Evolutionary conservation across 2,797 vertebrate species (phyloP).

Genomic region (Aphelocoma californica): DNA sequence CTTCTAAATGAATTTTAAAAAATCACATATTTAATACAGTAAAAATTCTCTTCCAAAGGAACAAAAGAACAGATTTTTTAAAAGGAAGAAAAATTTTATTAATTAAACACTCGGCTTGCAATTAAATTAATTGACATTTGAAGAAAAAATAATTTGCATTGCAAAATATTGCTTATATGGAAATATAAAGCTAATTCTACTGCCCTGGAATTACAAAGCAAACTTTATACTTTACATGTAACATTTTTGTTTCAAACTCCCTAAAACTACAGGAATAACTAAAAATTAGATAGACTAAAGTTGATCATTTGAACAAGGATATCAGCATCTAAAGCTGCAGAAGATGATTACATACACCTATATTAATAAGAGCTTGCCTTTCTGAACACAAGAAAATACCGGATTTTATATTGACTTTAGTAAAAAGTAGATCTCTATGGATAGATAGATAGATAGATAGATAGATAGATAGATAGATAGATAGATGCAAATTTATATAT

Average conservation of each 20-base stretch:
- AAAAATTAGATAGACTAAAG: not conserved
- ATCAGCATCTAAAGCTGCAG: not conserved
- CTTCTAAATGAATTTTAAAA: not conserved
- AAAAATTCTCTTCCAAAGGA: not conserved
- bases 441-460: not conserved
- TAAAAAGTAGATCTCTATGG: not conserved
- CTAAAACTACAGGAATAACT: not conserved
- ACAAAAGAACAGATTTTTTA: not conserved
- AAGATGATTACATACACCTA: not conserved
- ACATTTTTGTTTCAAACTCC: not conserved
- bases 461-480: too few relatives aligned
- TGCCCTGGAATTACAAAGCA: not conserved
- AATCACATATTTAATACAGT: not conserved
- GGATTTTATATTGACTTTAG: not conserved
- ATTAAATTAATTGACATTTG: not conserved
- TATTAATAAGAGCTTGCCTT: not conserved
- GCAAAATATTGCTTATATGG: not conserved
- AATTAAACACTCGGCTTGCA: not conserved
- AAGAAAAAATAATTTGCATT: not conserved
- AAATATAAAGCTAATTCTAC: not conserved
- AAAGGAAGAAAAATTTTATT: not conserved
- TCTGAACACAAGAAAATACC: not conserved
- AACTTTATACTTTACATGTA: not conserved
- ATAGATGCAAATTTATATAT: not conserved
- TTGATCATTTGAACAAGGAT: not conserved